Conservation (phyloP, 2,113 vertebrate species). For the Tapirus terrestris region DNA sequence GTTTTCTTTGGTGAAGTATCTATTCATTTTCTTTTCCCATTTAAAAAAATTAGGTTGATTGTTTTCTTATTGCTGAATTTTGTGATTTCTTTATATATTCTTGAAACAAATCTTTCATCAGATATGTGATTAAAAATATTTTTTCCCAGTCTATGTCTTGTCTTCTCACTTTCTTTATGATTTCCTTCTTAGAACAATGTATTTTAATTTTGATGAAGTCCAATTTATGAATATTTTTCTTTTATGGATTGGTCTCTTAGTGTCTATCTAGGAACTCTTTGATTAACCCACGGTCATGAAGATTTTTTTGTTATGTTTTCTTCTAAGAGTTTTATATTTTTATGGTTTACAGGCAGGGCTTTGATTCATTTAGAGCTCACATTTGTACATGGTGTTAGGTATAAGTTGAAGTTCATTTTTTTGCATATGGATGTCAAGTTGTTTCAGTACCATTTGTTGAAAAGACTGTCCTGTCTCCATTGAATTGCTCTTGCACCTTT, state of each 20-base stretch:
- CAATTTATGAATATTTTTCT: background rate
- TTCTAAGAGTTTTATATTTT: constrained; percentile 36
- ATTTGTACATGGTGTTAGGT: background rate
- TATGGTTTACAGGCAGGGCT: background rate
- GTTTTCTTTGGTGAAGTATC: background rate
- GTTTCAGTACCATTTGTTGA: background rate
- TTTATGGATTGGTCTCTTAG: background rate
- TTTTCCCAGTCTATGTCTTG: background rate
- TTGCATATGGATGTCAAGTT: background rate
- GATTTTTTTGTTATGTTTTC: background rate
- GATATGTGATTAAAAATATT: background rate
- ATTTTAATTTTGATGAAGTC: background rate
- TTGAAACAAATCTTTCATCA: background rate
- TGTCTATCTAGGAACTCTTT: background rate
- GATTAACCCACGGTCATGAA: background rate
- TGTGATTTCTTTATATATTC: background rate
- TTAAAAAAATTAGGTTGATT: background rate
- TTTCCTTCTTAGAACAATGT: background rate
- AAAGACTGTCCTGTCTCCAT: background rate
- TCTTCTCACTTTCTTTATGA: background rate
- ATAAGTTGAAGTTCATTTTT: background rate
- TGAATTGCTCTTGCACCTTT: background rate
- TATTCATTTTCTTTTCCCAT: background rate
- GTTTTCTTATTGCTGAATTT: background rate
- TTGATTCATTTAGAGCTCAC: background rate